Evolutionary conservation across 2,888 invertebrate species (phyloP).

Genomic region (Eupithecia subumbrata): DNA sequence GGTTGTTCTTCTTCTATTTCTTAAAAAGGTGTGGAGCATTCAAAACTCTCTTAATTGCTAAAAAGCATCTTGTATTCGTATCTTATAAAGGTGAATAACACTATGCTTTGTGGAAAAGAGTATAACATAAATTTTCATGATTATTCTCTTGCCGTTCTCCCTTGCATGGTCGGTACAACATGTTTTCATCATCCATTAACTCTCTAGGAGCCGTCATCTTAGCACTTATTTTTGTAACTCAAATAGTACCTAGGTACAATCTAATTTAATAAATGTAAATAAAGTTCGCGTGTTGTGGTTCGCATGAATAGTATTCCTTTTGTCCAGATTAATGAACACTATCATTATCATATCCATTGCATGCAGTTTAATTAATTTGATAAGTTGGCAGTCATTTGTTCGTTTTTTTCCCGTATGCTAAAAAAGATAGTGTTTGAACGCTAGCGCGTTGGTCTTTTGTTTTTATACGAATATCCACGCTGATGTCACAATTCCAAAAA

Average conservation of each 20-base stretch:
- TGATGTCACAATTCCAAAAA: too few relatives aligned
- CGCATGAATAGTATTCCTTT: conserved; percentile 6
- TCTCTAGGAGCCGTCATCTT: background rate
- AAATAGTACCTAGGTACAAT: too few relatives aligned
- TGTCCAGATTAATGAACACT: conserved; percentile 13
- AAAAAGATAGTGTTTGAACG: too few relatives aligned
- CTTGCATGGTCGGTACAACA: background rate
- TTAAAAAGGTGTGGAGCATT: background rate
- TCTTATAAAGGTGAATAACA: background rate
- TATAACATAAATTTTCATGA: background rate
- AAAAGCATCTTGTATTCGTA: background rate
- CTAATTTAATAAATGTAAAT: background rate
- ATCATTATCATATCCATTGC: conserved; percentile 5
- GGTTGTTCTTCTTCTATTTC: background rate
- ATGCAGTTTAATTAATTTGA: conserved; percentile 6
- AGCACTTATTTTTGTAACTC: too few relatives aligned
- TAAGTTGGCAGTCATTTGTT: background rate
- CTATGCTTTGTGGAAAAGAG: background rate
- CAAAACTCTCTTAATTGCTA: background rate
- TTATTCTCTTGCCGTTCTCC: background rate
- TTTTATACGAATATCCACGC: too few relatives aligned
- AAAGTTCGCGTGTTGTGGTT: conserved; percentile 16
- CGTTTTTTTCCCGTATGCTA: background rate
- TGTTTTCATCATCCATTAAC: background rate
- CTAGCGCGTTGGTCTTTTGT: too few relatives aligned